phyloP scores from a whole-genome alignment of 2,113 vertebrate genomes.

The Vombatus ursinus region DNA sequence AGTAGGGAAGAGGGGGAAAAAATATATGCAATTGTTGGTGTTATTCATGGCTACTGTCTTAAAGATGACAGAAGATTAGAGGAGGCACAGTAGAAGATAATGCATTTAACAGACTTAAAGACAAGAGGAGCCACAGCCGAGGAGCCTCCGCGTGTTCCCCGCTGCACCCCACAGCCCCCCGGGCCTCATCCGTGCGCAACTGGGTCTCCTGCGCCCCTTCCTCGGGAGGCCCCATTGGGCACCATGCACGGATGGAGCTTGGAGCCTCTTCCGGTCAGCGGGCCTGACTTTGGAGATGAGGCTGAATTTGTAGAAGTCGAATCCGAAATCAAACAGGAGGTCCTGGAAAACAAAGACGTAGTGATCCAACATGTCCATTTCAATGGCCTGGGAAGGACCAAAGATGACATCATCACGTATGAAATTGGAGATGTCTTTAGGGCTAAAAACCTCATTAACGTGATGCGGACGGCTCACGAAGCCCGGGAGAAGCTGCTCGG shows the following conservation, averaged over 20 bases:
- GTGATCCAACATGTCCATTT: slow-evolving; percentile 96
- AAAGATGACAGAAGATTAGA: neutral
- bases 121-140: no score
- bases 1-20: neutral
- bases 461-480: slow-evolving; percentile 94
- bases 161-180: no score
- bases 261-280: no score
- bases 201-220: no score
- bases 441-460: slow-evolving; percentile 96
- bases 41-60: neutral
- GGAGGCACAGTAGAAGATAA: neutral
- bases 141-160: no score
- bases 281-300: no score
- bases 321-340: no score
- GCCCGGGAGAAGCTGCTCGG: slow-evolving; percentile 93
- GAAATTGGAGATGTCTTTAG: slow-evolving; percentile 95
- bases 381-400: slow-evolving; percentile 94
- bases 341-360: slow-evolving; percentile 86
- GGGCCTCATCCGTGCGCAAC: no score
- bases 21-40: neutral
- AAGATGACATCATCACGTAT: slow-evolving; percentile 94
- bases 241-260: no score
- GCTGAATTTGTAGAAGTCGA: no score
- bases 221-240: no score
- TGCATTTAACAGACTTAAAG: no score